Percentiles rank a stretch among this genome's conserved stretches.
Evolutionary conservation across 1,140 invertebrate genomes (phyloP).

Genomic region (Drosophila nasuta): DNA sequence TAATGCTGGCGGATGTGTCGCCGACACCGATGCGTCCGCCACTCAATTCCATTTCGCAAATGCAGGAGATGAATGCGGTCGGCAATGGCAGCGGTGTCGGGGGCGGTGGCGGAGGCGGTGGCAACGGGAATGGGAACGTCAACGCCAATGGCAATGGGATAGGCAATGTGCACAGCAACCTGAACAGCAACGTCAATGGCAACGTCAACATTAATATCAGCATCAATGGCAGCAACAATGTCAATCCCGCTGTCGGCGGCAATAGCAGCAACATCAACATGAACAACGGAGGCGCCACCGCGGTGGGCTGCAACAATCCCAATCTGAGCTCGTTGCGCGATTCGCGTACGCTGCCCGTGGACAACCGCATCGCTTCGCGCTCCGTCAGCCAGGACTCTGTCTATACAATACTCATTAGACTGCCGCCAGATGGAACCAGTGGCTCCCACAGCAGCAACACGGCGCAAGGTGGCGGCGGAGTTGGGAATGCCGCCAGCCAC

Average conservation of each 20-base stretch:
- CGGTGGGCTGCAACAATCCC: conserved; percentile 21
- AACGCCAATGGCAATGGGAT: conserved; percentile 6
- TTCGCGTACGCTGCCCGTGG: conserved; percentile 86
- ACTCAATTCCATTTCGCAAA: conserved; percentile 76
- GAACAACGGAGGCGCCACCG: conserved; percentile 10
- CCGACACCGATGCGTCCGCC: conserved; percentile 80
- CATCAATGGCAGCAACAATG: conserved; percentile 2
- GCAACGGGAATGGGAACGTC: conserved; percentile 4
- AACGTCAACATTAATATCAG: conserved; percentile 31
- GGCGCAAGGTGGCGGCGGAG: conserved; percentile 13
- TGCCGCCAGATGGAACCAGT: conserved; percentile 89
- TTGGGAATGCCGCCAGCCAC: conserved; percentile 62
- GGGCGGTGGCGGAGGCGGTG: neutral
- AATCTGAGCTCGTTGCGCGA: conserved; percentile 80
- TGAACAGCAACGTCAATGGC: conserved; percentile 2
- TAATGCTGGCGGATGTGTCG: conserved; percentile 82
- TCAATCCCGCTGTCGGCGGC: neutral
- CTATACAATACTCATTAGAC: conserved; percentile 96
- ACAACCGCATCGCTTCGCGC: conserved; percentile 84
- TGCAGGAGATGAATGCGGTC: conserved; percentile 76
- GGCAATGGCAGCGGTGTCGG: conserved; percentile 32
- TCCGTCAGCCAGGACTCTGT: conserved; percentile 91
- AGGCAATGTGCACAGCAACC: conserved; percentile 6
- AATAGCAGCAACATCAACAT: neutral
- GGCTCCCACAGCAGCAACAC: conserved; percentile 79